Conservation (phyloP, 2,113 vertebrate genomes). For the Microcebus lehilahytsara region DNA sequence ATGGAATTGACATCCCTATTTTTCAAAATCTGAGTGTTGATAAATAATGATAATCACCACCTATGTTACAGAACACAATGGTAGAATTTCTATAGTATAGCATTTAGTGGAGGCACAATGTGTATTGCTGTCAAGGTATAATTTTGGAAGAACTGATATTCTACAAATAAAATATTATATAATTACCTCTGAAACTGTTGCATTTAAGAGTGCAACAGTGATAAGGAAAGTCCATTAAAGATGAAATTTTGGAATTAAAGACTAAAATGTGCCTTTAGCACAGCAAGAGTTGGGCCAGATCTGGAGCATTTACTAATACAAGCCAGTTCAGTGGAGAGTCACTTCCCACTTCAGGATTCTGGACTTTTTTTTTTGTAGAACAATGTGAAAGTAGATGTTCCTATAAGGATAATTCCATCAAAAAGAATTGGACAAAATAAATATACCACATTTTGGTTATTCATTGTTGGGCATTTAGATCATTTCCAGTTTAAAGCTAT, state of each 20-base stretch:
- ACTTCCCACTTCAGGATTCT: not conserved
- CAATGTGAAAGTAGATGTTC: not conserved
- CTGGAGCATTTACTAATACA: rapidly evolving
- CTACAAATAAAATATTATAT: conserved; percentile 15
- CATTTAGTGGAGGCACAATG: not conserved
- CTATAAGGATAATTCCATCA: not conserved
- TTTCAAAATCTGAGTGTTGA: conserved; percentile 39
- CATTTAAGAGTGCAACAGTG: not conserved
- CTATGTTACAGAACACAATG: not conserved
- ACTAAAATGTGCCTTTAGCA: not conserved
- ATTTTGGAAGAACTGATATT: not conserved
- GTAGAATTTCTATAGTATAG: not conserved
- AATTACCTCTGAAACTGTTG: conserved; percentile 9
- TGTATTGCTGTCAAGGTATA: not conserved
- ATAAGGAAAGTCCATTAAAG: not conserved
- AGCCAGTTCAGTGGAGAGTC: not conserved
- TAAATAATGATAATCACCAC: conserved; percentile 37
- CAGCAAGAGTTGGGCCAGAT: not conserved
- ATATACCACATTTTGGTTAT: not conserved
- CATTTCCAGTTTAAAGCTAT: not conserved
- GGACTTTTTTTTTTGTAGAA: not conserved
- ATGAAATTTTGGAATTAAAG: not conserved
- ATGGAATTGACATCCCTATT: not conserved
- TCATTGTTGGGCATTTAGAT: not conserved
- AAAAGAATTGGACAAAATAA: not conserved